Evolutionary conservation across 2,797 vertebrate species (phyloP).

Genomic region (Aphelocoma californica): DNA sequence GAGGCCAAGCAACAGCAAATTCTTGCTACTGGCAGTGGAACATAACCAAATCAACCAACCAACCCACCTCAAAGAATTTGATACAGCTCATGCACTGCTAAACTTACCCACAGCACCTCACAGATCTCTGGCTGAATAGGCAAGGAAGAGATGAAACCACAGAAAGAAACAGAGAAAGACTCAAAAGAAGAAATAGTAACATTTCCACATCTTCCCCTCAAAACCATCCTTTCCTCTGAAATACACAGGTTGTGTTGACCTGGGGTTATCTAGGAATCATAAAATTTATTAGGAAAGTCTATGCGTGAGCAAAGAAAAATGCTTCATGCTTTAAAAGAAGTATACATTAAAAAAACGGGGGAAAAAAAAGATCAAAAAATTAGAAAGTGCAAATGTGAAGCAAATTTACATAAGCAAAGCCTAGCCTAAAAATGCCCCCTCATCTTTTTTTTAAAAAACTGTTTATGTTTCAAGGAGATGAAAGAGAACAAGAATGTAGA

Average conservation of each 20-base stretch:
- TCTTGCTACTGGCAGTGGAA: neutral
- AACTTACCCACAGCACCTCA: neutral
- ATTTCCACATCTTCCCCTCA: neutral
- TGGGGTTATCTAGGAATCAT: neutral
- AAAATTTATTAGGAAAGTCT: neutral
- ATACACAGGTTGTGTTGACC: neutral
- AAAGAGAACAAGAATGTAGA: neutral
- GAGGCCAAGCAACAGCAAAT: neutral
- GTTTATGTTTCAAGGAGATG: neutral
- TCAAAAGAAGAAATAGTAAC: neutral
- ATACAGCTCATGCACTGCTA: neutral
- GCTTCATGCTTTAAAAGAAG: neutral
- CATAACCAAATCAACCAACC: neutral
- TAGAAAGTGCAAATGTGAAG: neutral
- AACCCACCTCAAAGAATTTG: neutral
- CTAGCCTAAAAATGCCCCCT: neutral
- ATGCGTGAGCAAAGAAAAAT: neutral
- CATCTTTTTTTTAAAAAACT: neutral
- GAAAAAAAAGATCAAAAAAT: fast-evolving
- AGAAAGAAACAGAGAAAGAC: neutral
- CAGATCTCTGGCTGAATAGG: neutral
- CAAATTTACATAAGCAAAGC: neutral
- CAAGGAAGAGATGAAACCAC: neutral
- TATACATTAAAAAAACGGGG: neutral
- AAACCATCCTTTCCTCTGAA: neutral